Evolutionary conservation across 2,888 invertebrate species (phyloP), one percentile per base, ranked within the genome.

Genomic region (Teinopalpus imperialis): DNA sequence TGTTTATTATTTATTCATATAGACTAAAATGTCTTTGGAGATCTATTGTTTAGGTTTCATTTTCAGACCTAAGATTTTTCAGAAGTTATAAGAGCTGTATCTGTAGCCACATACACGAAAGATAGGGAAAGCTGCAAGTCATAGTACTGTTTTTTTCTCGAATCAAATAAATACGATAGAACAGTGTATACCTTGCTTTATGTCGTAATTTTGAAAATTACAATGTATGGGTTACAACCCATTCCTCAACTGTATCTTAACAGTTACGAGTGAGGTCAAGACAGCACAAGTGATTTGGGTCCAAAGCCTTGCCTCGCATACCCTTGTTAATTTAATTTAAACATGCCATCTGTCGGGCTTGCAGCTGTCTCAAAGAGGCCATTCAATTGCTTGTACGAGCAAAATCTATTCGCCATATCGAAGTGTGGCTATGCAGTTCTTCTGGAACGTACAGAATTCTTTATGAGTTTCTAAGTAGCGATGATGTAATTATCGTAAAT

Each of bases 291-390:
- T 73, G 74, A 77, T 74, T 73, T 61, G 71, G 72, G 70, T 69
- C 61, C 49, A 56, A 63, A 60, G 61, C 52, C 61, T 63, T 48
- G 56, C 54, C 60, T 67, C 58, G 57, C 61, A 65, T 61, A 74
- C 74, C 72, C 79, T 76, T 78, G 79, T 81, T 81, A 79, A 80
- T 79, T 79, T 74, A 79, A 80, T 78, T 78, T 74, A 64, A 73
- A 77, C 74, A 75, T 72, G 70, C 77, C 78, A 77, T 75, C 77
- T 78, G 77, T 74, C 75, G 60, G 56, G 29, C 46, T 31, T 36
- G 41, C 31, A 58, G 60, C 55, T 55, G 66, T 65, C 66, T 68
- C 59, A 58, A 66, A 66, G 59, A 69, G 61, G 59, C 66, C 74
- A 71, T 74, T 69, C 72, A 76, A 74, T 76, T 76, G 75, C 69